Base-by-base conservation (phyloP, 2,888 invertebrate species). In the Bombylius discolor region DNA sequence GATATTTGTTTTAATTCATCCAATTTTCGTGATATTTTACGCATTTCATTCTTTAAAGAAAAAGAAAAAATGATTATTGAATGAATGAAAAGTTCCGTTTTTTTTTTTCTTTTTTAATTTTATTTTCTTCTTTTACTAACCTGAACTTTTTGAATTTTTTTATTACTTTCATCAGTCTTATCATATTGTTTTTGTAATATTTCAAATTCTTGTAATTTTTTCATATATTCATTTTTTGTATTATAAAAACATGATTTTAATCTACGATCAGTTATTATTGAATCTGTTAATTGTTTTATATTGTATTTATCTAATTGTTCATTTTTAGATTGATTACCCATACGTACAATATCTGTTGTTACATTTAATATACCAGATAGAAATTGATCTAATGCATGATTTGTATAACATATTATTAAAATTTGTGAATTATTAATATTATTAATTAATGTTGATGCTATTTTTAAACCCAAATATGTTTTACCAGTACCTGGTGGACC, bases 401-500 rank as follows among this genome's bases (percentile, higher is more conserved):
- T 92, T 8, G 90, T 91, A 68, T 83, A 89, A 65, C 89, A 88
- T 31, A 92, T 82, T 0, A 92, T 76, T 11, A 91, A 73, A 68
- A 91, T 84, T 61, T 77, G 76, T n/a, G 77, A 66, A 9, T 66
- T 59, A 9, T 66, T 59, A 0, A 77, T 75, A 67, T 87, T 89
- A 57, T 78, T 70, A 3, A 90, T 69, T 33, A 92, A 66, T 0
- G 81, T 79, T 55, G 82, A 76, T 1, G 85, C 82, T 31, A 93
- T 81, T 77, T 86, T 84, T 39, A 88, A 73, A 0, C 90, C 90
- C 58, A 91, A 70, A 68, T 79, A 86, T 0, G 91, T 90, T 76
- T 91, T 92, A 0, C 91, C 92, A 0, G 91, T 91, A 4, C 92
- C 92, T 0, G 92, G 91, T 0, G 91, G 91, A 0, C 92, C 92